phyloP scores from a whole-genome alignment of 2,888 invertebrate genomes.

The Emmelina monodactyla region DNA sequence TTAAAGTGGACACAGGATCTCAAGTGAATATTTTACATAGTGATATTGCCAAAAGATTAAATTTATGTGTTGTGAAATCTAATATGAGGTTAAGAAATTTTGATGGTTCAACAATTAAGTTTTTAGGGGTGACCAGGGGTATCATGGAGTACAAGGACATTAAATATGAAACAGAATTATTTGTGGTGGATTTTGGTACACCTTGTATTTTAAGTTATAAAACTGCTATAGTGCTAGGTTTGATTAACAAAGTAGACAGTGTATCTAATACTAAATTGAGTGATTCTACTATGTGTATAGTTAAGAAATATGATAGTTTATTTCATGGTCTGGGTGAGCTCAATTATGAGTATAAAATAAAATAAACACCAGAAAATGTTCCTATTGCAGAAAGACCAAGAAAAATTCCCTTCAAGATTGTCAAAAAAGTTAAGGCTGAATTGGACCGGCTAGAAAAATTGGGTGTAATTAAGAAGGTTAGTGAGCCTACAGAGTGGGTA shows the following conservation, averaged over 20 bases:
- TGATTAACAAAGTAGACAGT: slow-evolving; percentile 1
- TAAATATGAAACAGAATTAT: slow-evolving; percentile 1
- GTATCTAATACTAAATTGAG: too few species aligned
- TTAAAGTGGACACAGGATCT: too few species aligned
- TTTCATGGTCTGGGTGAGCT: too few species aligned
- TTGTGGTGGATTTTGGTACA: background rate
- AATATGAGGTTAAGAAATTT: too few species aligned
- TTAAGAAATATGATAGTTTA: too few species aligned
- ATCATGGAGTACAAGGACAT: background rate
- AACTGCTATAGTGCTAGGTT: slow-evolving; percentile 2
- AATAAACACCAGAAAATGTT: slow-evolving; percentile 1
- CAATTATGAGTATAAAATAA: too few species aligned
- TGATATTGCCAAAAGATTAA: slow-evolving; percentile 2
- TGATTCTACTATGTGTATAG: too few species aligned
- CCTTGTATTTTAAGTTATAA: background rate
- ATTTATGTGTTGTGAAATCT: background rate
- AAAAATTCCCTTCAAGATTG: slow-evolving; percentile 8
- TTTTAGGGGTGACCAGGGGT: too few species aligned
- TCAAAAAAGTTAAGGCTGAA: slow-evolving; percentile 7
- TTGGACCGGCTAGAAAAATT: slow-evolving; percentile 8
- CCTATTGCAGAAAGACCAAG: slow-evolving; percentile 7
- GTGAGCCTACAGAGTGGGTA: slow-evolving; percentile 8
- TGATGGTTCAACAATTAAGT: too few species aligned
- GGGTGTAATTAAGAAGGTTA: slow-evolving; percentile 8
- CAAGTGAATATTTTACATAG: slow-evolving; percentile 6